Conservation (phyloP, 2,888 invertebrate species). For the Acronicta psi region DNA sequence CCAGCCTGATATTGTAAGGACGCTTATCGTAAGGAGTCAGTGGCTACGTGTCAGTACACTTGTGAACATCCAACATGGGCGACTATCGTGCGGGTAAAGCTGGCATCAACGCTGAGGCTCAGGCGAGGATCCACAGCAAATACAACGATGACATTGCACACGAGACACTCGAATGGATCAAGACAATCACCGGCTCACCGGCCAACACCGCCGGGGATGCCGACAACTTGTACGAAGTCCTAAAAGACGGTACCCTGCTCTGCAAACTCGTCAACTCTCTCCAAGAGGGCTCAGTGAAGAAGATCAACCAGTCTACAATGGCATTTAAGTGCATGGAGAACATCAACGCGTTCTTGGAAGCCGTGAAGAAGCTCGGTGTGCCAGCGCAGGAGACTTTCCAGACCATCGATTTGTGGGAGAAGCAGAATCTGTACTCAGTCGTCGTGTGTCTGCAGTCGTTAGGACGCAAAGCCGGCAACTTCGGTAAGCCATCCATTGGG, state of each 20-base stretch:
- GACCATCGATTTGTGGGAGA: constrained; percentile 99
- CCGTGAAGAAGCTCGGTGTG: constrained; percentile 95
- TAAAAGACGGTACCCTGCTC: constrained; percentile 96
- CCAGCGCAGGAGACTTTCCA: constrained; percentile 98
- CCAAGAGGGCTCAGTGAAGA: constrained; percentile 96
- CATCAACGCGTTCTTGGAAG: constrained; percentile 97
- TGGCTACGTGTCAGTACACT: constrained; percentile 80
- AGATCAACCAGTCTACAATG: constrained; percentile 96
- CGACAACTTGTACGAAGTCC: constrained; percentile 96
- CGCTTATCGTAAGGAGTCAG: constrained; percentile 82
- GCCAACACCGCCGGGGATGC: constrained; percentile 95
- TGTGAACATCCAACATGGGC: constrained; percentile 82
- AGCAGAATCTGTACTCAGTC: constrained; percentile 98
- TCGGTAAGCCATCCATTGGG: constrained; percentile 96
- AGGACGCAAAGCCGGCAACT: constrained; percentile 96
- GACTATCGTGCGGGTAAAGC: constrained; percentile 85
- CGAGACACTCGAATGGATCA: constrained; percentile 98
- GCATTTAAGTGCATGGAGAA: constrained; percentile 99
- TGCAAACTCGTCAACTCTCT: constrained; percentile 97
- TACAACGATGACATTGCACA: constrained; percentile 97
- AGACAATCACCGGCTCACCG: constrained; percentile 94
- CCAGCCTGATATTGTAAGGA: constrained; percentile 75
- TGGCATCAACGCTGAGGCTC: constrained; percentile 86
- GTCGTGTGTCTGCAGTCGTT: constrained; percentile 97
- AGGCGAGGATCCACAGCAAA: constrained; percentile 95